phyloP scores from a whole-genome alignment of 2,797 vertebrate species.

The Sphaeramia orbicularis region DNA sequence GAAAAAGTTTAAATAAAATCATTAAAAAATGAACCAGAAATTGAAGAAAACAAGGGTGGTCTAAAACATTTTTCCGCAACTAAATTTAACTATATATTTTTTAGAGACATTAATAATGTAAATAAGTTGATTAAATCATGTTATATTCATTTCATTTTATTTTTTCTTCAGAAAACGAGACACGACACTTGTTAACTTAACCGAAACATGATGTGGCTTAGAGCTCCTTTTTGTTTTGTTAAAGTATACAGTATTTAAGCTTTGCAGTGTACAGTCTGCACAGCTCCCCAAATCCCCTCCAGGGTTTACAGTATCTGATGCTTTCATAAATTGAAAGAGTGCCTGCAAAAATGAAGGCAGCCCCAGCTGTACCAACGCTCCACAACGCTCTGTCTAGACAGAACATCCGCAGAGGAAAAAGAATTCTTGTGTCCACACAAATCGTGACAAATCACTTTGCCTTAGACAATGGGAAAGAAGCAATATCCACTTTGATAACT shows the following conservation, averaged over 20 bases:
- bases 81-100: too few species aligned
- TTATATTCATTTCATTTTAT: not conserved
- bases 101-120: too few species aligned
- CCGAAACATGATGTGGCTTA: not conserved
- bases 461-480: conserved; percentile 63
- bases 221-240: not conserved
- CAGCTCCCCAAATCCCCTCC: conserved; percentile 16
- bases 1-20: too few species aligned
- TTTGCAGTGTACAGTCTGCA: conserved; percentile 27
- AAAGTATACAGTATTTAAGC: conserved; percentile 3
- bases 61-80: too few species aligned
- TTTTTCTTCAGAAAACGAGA: not conserved
- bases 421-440: conserved; percentile 69
- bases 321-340: conserved; percentile 57
- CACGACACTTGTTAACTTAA: not conserved
- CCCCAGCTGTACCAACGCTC: conserved; percentile 46
- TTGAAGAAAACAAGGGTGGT: too few species aligned
- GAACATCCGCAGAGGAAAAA: conserved; percentile 62
- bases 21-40: too few species aligned
- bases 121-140: not conserved
- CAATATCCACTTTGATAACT: conserved; percentile 72
- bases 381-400: conserved; percentile 70
- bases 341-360: conserved; percentile 47
- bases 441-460: conserved; percentile 81
- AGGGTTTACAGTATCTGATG: conserved; percentile 42